Percentiles rank a stretch among this genome's conserved stretches.
Conservation (phyloP, 2,888 invertebrate species). For the Drosophila colorata region DNA sequence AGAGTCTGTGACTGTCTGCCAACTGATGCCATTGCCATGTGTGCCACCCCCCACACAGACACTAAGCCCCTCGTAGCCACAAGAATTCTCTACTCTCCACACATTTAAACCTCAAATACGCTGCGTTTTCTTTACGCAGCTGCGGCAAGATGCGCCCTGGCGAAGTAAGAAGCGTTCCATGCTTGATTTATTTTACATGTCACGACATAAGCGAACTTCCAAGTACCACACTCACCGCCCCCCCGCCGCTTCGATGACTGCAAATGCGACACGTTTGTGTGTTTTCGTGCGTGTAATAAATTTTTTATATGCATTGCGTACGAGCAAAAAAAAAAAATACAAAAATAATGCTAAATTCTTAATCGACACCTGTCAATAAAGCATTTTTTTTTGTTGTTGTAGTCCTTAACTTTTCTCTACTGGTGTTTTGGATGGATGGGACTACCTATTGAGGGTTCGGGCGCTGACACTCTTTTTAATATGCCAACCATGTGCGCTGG, state of each 20-base stretch:
- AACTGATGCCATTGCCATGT: conserved; percentile 31
- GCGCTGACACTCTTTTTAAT: conserved; percentile 61
- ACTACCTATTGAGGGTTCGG: conserved; percentile 23
- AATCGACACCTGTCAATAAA: conserved; percentile 81
- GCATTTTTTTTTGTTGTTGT: conserved; percentile 38
- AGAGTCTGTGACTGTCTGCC: conserved; percentile 19
- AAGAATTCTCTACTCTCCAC: conserved; percentile 19
- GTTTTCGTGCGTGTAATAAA: conserved; percentile 80
- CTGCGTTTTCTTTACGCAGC: conserved; percentile 52
- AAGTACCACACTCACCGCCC: conserved; percentile 53
- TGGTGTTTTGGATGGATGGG: conserved; percentile 27
- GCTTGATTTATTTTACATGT: conserved; percentile 80
- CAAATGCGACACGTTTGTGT: conserved; percentile 80
- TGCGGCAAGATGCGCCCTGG: conserved; percentile 36
- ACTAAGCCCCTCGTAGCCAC: conserved; percentile 2
- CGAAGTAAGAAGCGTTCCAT: conserved; percentile 33
- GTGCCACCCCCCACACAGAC: conserved; percentile 9
- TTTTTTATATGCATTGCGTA: conserved; percentile 73
- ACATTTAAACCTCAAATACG: conserved; percentile 53
- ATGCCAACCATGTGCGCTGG: conserved; percentile 64
- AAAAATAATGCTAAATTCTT: conserved; percentile 77
- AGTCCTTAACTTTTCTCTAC: conserved; percentile 1
- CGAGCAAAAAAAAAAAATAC: conserved; percentile 35
- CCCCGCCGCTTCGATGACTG: conserved; percentile 27
- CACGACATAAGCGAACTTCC: conserved; percentile 75